Percentiles rank a stretch among this genome's conserved stretches.
These are phyloP conservation scores for Neolamprologus sp. DNA, from an alignment of 2,113 vertebrate species.

Conservation along the genomic window DNA sequence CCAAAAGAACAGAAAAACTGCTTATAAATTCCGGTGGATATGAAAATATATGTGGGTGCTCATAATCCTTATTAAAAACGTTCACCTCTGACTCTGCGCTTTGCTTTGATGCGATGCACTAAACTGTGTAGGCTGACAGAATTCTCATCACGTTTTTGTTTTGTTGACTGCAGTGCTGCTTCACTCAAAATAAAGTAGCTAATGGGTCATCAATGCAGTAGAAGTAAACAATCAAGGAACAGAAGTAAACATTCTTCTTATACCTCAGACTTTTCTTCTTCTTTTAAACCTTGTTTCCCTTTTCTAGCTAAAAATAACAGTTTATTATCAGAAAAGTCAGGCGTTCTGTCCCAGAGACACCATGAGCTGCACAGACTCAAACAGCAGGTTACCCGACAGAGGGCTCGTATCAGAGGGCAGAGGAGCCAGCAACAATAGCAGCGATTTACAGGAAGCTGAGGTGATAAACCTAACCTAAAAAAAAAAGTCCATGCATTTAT, in stretches of 20 bases:
- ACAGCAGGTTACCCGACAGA: neutral
- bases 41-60: neutral
- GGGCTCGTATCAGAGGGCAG: neutral
- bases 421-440: neutral
- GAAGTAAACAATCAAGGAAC: neutral
- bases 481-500: neutral
- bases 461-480: neutral
- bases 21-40: neutral
- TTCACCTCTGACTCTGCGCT: neutral
- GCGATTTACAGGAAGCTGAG: neutral
- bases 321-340: neutral
- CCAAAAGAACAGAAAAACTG: neutral
- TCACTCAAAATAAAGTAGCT: neutral
- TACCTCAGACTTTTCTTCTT: neutral
- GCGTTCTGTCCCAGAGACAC: neutral
- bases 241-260: neutral
- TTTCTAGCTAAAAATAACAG: neutral
- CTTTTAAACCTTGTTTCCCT: neutral
- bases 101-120: neutral
- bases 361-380: neutral
- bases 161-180: neutral
- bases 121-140: neutral
- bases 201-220: neutral
- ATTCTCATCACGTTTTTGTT: neutral
- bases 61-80: neutral